Conservation (phyloP, 2,113 vertebrate genomes). For the Pardalotus punctatus region DNA sequence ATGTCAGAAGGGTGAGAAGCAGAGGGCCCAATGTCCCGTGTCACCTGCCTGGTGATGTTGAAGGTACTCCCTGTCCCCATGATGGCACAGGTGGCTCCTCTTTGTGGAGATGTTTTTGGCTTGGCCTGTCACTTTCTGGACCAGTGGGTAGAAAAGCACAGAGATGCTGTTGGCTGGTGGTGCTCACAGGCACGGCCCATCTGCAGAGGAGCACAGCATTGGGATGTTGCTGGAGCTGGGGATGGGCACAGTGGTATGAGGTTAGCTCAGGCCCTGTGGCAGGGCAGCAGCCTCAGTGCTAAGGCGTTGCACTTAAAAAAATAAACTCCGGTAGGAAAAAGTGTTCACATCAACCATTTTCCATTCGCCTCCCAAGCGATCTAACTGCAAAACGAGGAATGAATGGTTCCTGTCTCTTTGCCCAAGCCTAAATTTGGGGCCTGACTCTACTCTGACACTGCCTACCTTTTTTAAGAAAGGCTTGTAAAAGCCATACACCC, state of each 20-base stretch:
- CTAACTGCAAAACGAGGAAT: background rate
- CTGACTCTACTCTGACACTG: background rate
- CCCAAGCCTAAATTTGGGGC: background rate
- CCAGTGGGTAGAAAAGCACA: background rate
- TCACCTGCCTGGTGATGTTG: background rate
- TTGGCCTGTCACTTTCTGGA: background rate
- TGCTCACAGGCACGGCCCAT: background rate
- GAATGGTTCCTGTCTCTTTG: background rate
- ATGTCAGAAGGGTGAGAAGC: background rate
- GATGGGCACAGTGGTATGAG: accelerated
- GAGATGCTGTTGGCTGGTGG: background rate
- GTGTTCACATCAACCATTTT: background rate
- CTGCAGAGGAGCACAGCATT: background rate
- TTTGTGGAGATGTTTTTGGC: background rate
- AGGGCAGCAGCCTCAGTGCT: background rate
- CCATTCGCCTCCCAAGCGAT: accelerated
- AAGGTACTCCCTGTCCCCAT: background rate
- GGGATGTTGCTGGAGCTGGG: background rate
- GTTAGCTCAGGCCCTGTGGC: background rate
- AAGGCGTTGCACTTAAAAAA: background rate
- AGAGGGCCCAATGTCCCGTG: background rate
- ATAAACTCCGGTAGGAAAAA: background rate
- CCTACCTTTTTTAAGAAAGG: background rate
- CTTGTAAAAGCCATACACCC: background rate
- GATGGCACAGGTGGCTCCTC: accelerated